phyloP scores from a whole-genome alignment of 2,888 invertebrate genomes.

The Hypena proboscidalis region DNA sequence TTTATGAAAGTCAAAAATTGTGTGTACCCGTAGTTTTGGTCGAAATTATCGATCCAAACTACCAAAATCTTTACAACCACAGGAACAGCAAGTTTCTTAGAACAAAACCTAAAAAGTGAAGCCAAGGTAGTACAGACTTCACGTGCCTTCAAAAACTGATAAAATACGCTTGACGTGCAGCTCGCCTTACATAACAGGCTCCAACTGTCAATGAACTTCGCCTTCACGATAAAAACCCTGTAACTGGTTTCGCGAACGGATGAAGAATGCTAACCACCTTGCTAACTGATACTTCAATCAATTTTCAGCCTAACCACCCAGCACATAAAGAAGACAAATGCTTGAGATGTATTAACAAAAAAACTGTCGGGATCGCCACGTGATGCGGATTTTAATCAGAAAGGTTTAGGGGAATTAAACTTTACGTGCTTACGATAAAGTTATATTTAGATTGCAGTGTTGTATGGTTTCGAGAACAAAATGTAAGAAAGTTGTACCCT shows the following conservation, averaged over 20 bases:
- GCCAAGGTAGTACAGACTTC: no score
- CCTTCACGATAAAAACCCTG: constrained; percentile 22
- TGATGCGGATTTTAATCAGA: neutral
- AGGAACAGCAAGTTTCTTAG: no score
- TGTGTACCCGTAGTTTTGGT: no score
- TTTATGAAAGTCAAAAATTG: no score
- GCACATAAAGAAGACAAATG: constrained; percentile 7
- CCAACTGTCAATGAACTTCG: constrained; percentile 46
- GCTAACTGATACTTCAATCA: neutral
- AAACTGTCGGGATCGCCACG: no score
- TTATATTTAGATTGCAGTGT: neutral
- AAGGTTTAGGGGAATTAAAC: neutral
- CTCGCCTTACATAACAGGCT: constrained; percentile 11
- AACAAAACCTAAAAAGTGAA: no score
- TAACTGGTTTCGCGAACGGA: constrained; percentile 45
- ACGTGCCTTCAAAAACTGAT: no score
- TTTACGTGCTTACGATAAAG: neutral
- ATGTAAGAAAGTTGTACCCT: constrained; percentile 5
- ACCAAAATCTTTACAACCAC: no score
- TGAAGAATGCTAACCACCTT: constrained; percentile 39
- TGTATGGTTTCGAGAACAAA: neutral
- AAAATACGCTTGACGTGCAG: neutral
- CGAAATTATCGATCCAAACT: no score
- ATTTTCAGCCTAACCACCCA: constrained; percentile 6
- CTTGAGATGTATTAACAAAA: constrained; percentile 2